A percentile compares a stretch with the other conserved stretches of the same genome.
These are phyloP conservation scores for Drosophila sp. DNA, from an alignment of 1,140 invertebrate species.

Conservation along the genomic window DNA sequence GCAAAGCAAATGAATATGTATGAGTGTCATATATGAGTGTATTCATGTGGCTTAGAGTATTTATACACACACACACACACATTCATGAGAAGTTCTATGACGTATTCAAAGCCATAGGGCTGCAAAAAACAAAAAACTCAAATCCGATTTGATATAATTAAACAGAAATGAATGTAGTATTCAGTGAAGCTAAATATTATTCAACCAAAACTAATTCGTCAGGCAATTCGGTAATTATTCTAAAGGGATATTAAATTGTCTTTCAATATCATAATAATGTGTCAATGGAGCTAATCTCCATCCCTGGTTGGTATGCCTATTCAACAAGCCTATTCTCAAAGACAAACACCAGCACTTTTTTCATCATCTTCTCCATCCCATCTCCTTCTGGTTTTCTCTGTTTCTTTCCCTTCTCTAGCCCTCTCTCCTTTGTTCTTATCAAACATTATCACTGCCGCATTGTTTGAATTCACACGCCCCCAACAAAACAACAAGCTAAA, in stretches of 20 bases:
- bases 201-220: too few relatives aligned
- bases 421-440: slow-evolving; percentile 45
- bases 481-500: slow-evolving; percentile 26
- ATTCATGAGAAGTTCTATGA: neutral
- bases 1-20: slow-evolving; percentile 18
- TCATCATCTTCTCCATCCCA: neutral
- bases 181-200: too few relatives aligned
- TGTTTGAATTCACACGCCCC: slow-evolving; percentile 77
- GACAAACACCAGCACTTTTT: slow-evolving; percentile 47
- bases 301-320: slow-evolving; percentile 24
- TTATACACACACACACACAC: slow-evolving; percentile 3
- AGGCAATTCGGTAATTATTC: too few relatives aligned
- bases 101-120: slow-evolving; percentile 5
- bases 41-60: slow-evolving; percentile 21
- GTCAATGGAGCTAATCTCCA: neutral
- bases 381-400: slow-evolving; percentile 8
- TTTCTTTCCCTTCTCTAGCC: slow-evolving; percentile 1
- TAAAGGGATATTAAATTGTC: too few relatives aligned
- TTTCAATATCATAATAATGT: neutral
- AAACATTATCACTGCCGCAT: slow-evolving; percentile 72
- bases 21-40: slow-evolving; percentile 17
- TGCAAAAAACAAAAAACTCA: neutral
- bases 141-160: too few relatives aligned
- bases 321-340: slow-evolving; percentile 9
- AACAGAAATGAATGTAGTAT: too few relatives aligned